Conservation (phyloP, 2,888 invertebrate genomes). For the Dysmachus trigonus region DNA sequence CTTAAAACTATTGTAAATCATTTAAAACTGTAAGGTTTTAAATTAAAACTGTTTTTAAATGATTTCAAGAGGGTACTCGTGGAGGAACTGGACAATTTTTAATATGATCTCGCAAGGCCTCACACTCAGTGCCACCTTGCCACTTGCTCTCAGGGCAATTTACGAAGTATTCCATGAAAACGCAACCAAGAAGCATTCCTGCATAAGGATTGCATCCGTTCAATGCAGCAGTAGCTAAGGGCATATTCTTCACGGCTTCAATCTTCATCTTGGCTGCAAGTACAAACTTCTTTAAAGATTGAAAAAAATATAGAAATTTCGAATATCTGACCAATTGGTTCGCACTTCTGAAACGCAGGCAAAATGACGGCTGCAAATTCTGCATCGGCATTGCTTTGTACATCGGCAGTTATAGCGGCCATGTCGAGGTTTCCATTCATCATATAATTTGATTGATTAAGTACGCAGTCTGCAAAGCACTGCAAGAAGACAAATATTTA, state of each 20-base stretch:
- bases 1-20: too few relatives aligned
- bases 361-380: constrained; percentile 57
- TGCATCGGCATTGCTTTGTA: constrained; percentile 55
- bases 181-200: constrained; percentile 60
- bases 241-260: constrained; percentile 44
- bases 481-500: constrained; percentile 43
- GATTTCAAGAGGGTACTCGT: not conserved
- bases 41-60: not conserved
- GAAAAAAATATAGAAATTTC: not conserved
- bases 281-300: not conserved
- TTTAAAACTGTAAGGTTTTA: too few relatives aligned
- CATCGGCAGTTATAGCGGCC: constrained; percentile 53
- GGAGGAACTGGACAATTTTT: constrained; percentile 54
- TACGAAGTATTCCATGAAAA: constrained; percentile 62
- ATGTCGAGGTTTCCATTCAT: constrained; percentile 34
- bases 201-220: constrained; percentile 59
- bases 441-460: constrained; percentile 58
- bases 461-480: constrained; percentile 62
- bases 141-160: constrained; percentile 61
- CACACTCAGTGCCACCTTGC: constrained; percentile 57
- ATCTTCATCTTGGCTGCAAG: constrained; percentile 49
- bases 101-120: constrained; percentile 59
- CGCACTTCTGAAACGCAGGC: constrained; percentile 57
- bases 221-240: constrained; percentile 46
- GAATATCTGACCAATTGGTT: constrained; percentile 54